Percentiles rank a stretch among this genome's conserved stretches.
Evolutionary conservation across 2,113 vertebrate species (phyloP).

Genomic region (Elanoides forficatus): DNA sequence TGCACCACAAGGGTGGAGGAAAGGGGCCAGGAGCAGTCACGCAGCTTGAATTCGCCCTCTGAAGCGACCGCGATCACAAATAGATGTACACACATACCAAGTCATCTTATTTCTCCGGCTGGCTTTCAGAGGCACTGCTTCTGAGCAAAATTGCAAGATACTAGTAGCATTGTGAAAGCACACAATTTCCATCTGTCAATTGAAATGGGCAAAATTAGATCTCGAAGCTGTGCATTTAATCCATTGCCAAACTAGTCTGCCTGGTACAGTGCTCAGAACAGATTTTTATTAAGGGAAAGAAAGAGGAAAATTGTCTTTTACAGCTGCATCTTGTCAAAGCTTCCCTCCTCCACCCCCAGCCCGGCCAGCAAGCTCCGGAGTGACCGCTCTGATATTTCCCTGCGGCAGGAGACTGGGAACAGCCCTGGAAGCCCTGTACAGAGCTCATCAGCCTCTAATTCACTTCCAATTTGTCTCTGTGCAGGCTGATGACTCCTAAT

Average conservation of each 20-base stretch:
- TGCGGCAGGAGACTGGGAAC: not conserved
- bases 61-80: not conserved
- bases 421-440: not conserved
- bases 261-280: not conserved
- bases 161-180: not conserved
- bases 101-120: not conserved
- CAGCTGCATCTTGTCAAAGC: conserved; percentile 39
- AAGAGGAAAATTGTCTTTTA: conserved; percentile 33
- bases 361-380: not conserved
- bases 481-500: not conserved
- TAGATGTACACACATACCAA: not conserved
- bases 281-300: not conserved
- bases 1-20: not conserved
- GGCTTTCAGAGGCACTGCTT: not conserved
- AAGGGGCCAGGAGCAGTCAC: not conserved
- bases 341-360: not conserved
- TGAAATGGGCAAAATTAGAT: conserved; percentile 30
- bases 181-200: conserved; percentile 52
- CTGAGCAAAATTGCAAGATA: not conserved
- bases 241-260: conserved; percentile 4
- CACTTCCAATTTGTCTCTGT: not conserved
- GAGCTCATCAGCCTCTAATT: not conserved
- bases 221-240: not conserved
- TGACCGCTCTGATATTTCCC: not conserved
- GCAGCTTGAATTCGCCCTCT: not conserved